These are phyloP conservation scores for Naso thynnoides DNA, from an alignment of 2,797 vertebrate species.

Conservation along the genomic window DNA sequence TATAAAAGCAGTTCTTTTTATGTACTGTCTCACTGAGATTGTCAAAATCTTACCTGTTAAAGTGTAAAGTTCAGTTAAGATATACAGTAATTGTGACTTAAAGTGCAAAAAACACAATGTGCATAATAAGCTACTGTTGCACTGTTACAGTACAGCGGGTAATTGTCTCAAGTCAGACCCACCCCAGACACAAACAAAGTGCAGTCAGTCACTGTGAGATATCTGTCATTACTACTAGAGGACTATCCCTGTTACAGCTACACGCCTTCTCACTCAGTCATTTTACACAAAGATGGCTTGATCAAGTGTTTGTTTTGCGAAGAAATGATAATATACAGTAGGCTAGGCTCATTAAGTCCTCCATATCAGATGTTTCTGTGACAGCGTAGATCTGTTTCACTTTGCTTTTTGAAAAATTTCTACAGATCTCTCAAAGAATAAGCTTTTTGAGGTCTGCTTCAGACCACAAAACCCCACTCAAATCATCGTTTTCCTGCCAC, in stretches of 20 bases:
- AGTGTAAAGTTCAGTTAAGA: neutral
- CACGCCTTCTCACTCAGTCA: constrained; percentile 19
- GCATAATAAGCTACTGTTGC: constrained; percentile 13
- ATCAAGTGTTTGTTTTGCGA: constrained; percentile 30
- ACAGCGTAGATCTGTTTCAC: constrained; percentile 8
- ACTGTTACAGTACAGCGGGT: constrained; percentile 1
- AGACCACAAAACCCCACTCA: constrained; percentile 42
- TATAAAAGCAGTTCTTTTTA: neutral
- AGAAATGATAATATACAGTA: constrained; percentile 18
- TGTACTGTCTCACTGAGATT: neutral
- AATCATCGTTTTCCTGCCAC: constrained; percentile 38
- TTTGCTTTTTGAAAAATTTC: constrained; percentile 31
- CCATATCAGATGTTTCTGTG: constrained; percentile 25
- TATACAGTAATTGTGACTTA: neutral
- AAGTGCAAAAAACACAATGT: neutral
- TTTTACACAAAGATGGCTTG: constrained; percentile 26
- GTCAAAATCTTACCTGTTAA: neutral
- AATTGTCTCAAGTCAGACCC: neutral
- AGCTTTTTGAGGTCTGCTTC: constrained; percentile 33
- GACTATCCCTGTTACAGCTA: constrained; percentile 10
- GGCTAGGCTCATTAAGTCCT: constrained; percentile 28
- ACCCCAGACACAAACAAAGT: constrained; percentile 33
- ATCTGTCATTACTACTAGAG: constrained; percentile 22
- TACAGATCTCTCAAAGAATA: constrained; percentile 20
- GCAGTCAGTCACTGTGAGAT: constrained; percentile 18